Base-by-base conservation (phyloP, 1,140 invertebrate species). In the Portunus trituberculatus region DNA sequence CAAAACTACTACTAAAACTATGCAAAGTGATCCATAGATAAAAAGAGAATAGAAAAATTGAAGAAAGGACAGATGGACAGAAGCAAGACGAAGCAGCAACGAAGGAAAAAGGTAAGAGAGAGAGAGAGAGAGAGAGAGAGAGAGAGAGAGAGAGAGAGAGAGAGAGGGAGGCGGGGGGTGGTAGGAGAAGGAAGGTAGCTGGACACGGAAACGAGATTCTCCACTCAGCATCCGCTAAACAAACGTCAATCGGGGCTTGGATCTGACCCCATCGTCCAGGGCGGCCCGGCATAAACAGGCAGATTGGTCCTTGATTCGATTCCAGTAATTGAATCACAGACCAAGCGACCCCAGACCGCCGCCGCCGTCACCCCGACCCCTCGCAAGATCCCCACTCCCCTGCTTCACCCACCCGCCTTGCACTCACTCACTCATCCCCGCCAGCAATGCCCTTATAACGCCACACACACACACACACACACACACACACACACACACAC, bases 261-360 rank as follows among this genome's bases (percentile, higher is more conserved):
- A 92, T 87, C 84, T 89, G 90, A 92, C 90, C 94, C 94, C 83
- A 92, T 92, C 91, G 90, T 92, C 94, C 90, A 92, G 46, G 94
- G 94, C 91, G 90, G 84, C 59, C 82, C 94, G 87, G 88, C 76
- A 95, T 95, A 95, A 95, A 93, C 94, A 95, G 91, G 94, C 94
- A 95, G 94, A 95, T 95, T 95, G 94, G 91, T 59, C 90, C 83
- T 83, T 95, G 94, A 95, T 95, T 95, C 94, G 94, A 95, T 95
- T 95, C 84, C 94, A 67, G 76, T 95, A 95, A 95, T 95, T 95
- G 91, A 95, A 95, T 95, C 94, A 92, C 83, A 88, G 91, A 89
- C 91, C 94, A 95, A 76, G 67, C 67, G 67, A 76, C 67, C 67
- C 52, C 67, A 59, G 52, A 76, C 67, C 67, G 67, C 67, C 67